A percentile compares a stretch with the other conserved stretches of the same genome.
Evolutionary conservation across 2,888 invertebrate genomes (phyloP).

Genomic region (Cheilosia vulpina): DNA sequence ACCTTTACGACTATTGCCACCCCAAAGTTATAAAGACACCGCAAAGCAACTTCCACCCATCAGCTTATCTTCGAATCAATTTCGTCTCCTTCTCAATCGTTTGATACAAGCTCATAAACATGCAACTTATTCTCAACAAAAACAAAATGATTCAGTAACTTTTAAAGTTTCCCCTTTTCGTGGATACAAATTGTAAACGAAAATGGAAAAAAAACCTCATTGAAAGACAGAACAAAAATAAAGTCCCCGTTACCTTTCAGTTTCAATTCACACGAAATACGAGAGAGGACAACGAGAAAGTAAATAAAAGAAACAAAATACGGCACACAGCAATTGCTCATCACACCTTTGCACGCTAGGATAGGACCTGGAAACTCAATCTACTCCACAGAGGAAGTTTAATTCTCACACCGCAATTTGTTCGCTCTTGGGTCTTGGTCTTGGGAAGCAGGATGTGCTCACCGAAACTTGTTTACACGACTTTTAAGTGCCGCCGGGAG

Average conservation of each 20-base stretch:
- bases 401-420: constrained; percentile 62
- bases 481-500: constrained; percentile 57
- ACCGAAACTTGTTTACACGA: constrained; percentile 71
- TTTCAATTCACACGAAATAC: constrained; percentile 46
- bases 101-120: constrained; percentile 6
- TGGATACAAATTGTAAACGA: too few relatives aligned
- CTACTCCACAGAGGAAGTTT: constrained; percentile 48
- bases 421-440: constrained; percentile 10
- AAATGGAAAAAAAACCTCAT: too few relatives aligned
- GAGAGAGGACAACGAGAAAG: constrained; percentile 4
- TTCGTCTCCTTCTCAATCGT: constrained; percentile 12
- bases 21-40: too few relatives aligned
- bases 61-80: constrained; percentile 29
- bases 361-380: constrained; percentile 60
- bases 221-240: neutral
- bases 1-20: too few relatives aligned
- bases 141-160: constrained; percentile 44
- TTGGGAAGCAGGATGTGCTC: constrained; percentile 56
- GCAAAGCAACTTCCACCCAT: too few relatives aligned
- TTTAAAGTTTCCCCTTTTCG: constrained; percentile 3
- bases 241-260: neutral
- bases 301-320: constrained; percentile 37
- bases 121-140: neutral
- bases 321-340: constrained; percentile 62
- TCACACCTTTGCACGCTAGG: constrained; percentile 59